A percentile compares a stretch with the other conserved stretches of the same genome.
These are phyloP conservation scores for Aphelocoma californica DNA, from an alignment of 2,797 vertebrate genomes.

Conservation along the genomic window DNA sequence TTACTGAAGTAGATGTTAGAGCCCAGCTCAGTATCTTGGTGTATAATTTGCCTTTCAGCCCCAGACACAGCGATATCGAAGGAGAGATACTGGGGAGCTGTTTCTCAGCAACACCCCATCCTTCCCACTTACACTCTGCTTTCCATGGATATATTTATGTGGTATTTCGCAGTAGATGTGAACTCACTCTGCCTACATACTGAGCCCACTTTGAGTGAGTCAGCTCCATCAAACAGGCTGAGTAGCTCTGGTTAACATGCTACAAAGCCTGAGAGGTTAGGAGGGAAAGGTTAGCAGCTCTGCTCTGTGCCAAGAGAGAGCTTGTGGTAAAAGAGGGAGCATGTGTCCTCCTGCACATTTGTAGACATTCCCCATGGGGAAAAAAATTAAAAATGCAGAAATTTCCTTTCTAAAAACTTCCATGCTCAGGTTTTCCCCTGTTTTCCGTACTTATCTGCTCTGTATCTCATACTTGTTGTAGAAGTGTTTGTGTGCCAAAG, in stretches of 20 bases:
- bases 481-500: not conserved
- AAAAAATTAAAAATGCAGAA: not conserved
- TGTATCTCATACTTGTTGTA: not conserved
- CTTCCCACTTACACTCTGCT: constrained; percentile 58
- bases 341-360: not conserved
- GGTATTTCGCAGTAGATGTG: constrained; percentile 44
- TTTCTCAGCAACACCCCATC: constrained; percentile 54
- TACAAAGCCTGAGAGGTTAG: not conserved
- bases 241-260: not conserved
- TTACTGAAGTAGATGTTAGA: not conserved
- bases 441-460: not conserved
- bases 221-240: constrained; percentile 39
- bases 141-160: constrained; percentile 41
- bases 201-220: constrained; percentile 62
- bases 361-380: not conserved
- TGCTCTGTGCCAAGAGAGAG: rapidly evolving
- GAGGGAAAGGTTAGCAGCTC: not conserved
- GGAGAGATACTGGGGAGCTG: not conserved
- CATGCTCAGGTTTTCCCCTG: rapidly evolving
- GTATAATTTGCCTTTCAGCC: not conserved
- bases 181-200: constrained; percentile 56
- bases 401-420: not conserved
- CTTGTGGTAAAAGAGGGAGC: not conserved
- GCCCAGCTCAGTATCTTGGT: not conserved
- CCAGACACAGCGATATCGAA: not conserved